A percentile compares a stretch with the other conserved stretches of the same genome.
These are phyloP conservation scores for Gymnoscopelus microlampas DNA, from an alignment of 2,797 vertebrate species.

Conservation along the genomic window DNA sequence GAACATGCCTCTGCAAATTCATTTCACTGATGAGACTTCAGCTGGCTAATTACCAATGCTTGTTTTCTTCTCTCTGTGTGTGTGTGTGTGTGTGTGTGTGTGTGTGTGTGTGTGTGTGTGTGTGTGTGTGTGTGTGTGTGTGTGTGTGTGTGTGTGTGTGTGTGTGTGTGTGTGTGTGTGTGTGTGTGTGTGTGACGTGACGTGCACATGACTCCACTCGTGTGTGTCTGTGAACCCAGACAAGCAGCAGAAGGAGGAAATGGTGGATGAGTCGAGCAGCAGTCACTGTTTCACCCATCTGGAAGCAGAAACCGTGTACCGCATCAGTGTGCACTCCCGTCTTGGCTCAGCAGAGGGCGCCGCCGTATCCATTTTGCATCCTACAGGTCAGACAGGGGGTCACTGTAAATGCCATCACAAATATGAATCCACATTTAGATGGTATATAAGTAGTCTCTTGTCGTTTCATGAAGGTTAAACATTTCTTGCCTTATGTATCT, in stretches of 20 bases:
- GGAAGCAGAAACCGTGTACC: slow-evolving; percentile 79
- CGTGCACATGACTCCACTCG: too few species aligned
- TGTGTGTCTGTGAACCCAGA: slow-evolving; percentile 61
- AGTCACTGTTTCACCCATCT: slow-evolving; percentile 82
- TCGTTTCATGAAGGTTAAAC: too few species aligned
- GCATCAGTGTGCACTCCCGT: slow-evolving; percentile 81
- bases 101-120: background rate
- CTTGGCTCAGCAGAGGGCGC: slow-evolving; percentile 79
- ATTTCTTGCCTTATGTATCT: background rate
- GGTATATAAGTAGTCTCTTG: too few species aligned
- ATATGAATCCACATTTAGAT: too few species aligned
- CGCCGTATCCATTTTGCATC: slow-evolving; percentile 84
- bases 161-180: background rate
- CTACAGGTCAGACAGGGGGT: slow-evolving; percentile 75
- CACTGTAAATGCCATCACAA: background rate
- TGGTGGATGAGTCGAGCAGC: slow-evolving; percentile 71
- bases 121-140: background rate
- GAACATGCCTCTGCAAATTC: too few species aligned
- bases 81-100: background rate
- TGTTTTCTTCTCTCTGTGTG: background rate
- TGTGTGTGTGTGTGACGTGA: slow-evolving; percentile 10
- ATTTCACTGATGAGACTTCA: too few species aligned
- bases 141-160: background rate
- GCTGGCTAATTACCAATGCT: background rate
- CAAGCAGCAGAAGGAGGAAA: slow-evolving; percentile 71